Base-by-base conservation (phyloP, 1,140 invertebrate genomes). In the Bacillus rossius region DNA sequence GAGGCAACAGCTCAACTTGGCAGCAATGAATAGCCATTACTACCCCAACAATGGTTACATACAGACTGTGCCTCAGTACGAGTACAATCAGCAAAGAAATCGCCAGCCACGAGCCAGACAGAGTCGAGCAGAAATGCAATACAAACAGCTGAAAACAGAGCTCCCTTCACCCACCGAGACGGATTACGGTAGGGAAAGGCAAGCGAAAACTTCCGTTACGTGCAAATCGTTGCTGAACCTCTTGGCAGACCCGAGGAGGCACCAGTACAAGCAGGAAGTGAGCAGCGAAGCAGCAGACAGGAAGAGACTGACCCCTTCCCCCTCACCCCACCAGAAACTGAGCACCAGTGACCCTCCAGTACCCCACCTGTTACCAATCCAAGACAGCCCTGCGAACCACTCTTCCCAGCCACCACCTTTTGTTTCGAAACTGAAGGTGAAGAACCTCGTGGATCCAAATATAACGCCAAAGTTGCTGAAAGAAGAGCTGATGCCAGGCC, bases 181-280 rank as follows among this genome's bases (percentile, higher is more conserved):
- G 29, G 29, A 34, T 34, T 34, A 34, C 10, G 29, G 29, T 10
- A 64, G 26, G 17, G 65, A 67, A 57, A 76, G 78, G 55, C 75
- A 77, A 57, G 14, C 75, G 78, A 34, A 34, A 54, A 79, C 80
- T 34, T 66, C 79, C 49, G 79, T 82, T 40, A 80, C 78, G 62
- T 80, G 80, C 37, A 83, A 81, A 62, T 80, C 79, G n/a, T 73
- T 81, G 25, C 78, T 79, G 26, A 81, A 82, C 68, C 69, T 82
- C 25, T 59, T 34, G 29, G 29, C 29, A 34, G 29, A 34, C 14
- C 29, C 29, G 29, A 34, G 29, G 29, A 34, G 29, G 29, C 29
- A 34, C 29, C 29, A 34, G 10, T 34, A 34, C 10, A 34, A 34
- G 10, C 29, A 34, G 29, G 29, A 34, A 34, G 29, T 34, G 29